Evolutionary conservation across 2,113 vertebrate species (phyloP).

Genomic region (Sturnus vulgaris): DNA sequence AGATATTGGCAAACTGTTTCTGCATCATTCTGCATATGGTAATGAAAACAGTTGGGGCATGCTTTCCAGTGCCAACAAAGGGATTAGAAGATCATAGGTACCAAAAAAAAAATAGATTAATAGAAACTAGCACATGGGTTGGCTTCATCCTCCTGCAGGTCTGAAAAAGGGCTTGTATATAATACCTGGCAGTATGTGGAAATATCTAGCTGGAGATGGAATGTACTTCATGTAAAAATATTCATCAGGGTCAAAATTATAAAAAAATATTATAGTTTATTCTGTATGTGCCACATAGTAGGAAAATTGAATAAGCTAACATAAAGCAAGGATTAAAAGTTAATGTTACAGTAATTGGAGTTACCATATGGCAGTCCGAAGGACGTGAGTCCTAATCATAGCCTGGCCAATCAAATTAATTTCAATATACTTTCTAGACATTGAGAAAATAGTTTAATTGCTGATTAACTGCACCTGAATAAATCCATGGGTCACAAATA

Average conservation of each 20-base stretch:
- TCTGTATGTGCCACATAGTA: background rate
- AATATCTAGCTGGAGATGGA: background rate
- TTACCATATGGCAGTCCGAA: slow-evolving; percentile 19
- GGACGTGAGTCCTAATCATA: background rate
- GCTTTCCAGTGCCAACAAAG: background rate
- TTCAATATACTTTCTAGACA: slow-evolving; percentile 15
- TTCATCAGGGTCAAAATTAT: background rate
- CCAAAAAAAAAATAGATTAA: background rate
- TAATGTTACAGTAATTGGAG: slow-evolving; percentile 32
- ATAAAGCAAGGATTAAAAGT: slow-evolving; percentile 59
- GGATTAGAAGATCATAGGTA: slow-evolving; percentile 6
- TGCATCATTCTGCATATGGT: background rate
- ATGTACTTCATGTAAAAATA: background rate
- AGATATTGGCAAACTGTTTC: slow-evolving; percentile 33
- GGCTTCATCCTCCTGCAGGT: background rate
- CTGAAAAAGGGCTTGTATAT: background rate
- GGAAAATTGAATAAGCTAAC: background rate
- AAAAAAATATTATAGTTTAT: background rate
- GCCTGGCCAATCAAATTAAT: slow-evolving; percentile 32
- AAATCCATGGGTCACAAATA: slow-evolving; percentile 46
- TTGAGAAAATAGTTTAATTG: slow-evolving; percentile 62
- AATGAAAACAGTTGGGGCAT: slow-evolving; percentile 16
- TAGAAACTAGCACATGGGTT: background rate
- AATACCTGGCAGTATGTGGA: background rate
- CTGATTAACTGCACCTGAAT: slow-evolving; percentile 64